Base-by-base conservation (phyloP, 53 echinoderm and acorn worm genomes). In the Crossaster papposus region DNA sequence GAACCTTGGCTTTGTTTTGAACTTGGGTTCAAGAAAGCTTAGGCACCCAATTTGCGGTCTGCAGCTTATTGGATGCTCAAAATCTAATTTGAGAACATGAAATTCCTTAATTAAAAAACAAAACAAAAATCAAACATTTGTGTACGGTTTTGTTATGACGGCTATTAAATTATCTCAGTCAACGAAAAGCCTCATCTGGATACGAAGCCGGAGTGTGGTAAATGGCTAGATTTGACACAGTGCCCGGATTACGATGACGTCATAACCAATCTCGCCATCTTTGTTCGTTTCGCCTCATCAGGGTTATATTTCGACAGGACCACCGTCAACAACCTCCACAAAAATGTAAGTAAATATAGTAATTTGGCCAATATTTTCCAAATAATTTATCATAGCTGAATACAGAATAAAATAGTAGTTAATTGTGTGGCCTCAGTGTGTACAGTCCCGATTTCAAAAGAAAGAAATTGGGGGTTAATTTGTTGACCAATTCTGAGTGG, bases 211-310 rank as follows among this genome's bases (percentile, higher is more conserved):
- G 0, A 5, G 44, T 44, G 44, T 44, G 44, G 44, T 5, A 44
- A 44, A 44, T 44, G 44, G 44, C 44, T 28, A 4, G 29, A 31
- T 44, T 44, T 31, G 31, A 30, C 51, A 65, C 51, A 77, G 77
- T 83, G 79, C 84, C 91, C 91, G 79, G 91, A 85, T 91, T 79
- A 83, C 70, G 78, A 92, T 92, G 92, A 92, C 92, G 92, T 92
- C 92, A 92, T 89, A 79, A 64, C 89, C 77, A 64, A 64, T 76
- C 79, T 77, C 89, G 89, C 89, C 90, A 92, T 78, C 85, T 79
- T 78, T 91, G 85, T 84, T 91, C 91, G 83, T 71, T 85, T 74
- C 55, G 53, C 77, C 64, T 35, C 81, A 52, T 36, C 22, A 72
- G 44, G 5, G 44, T 44, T 84, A 24, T 72, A 71, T 84, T 84